A percentile compares a stretch with the other conserved stretches of the same genome.
These are phyloP conservation scores for Micromussa lordhowensis DNA, from an alignment of 92 coral and sea anemone genomes.

Conservation along the genomic window DNA sequence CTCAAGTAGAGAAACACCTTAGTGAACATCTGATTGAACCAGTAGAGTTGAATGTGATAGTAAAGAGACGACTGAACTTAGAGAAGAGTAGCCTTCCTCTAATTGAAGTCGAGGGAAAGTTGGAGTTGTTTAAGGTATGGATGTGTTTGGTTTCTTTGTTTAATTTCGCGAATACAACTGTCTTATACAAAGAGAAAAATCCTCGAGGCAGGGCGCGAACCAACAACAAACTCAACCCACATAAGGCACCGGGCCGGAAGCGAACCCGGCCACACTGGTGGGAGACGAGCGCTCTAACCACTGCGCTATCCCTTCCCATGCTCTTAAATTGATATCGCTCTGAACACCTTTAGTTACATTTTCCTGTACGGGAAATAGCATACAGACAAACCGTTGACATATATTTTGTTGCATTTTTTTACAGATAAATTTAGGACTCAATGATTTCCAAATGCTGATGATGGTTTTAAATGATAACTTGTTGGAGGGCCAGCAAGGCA, in stretches of 20 bases:
- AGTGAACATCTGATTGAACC: conserved; percentile 80
- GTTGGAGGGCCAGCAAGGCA: conserved; percentile 76
- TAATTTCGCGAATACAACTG: not conserved
- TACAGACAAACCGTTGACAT: not conserved
- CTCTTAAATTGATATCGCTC: not conserved
- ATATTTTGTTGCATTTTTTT: not conserved
- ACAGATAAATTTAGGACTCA: conserved; percentile 72
- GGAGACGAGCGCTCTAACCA: too few relatives aligned
- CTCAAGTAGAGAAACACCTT: conserved; percentile 61
- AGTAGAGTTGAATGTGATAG: conserved; percentile 71
- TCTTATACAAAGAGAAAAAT: not conserved
- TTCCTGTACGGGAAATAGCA: not conserved
- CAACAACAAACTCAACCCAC: too few relatives aligned
- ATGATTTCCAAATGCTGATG: conserved; percentile 79
- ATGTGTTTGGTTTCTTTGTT: too few relatives aligned
- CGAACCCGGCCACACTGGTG: too few relatives aligned
- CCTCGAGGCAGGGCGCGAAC: too few relatives aligned
- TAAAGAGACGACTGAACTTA: conserved; percentile 66
- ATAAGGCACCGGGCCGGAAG: too few relatives aligned
- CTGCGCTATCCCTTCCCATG: too few relatives aligned
- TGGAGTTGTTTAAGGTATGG: conserved; percentile 70
- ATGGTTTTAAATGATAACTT: conserved; percentile 72
- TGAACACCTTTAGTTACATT: not conserved
- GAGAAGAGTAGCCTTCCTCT: conserved; percentile 57
- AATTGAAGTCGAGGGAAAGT: conserved; percentile 73